Evolutionary conservation across 2,888 invertebrate genomes (phyloP).

Genomic region (Heliconius sara): DNA sequence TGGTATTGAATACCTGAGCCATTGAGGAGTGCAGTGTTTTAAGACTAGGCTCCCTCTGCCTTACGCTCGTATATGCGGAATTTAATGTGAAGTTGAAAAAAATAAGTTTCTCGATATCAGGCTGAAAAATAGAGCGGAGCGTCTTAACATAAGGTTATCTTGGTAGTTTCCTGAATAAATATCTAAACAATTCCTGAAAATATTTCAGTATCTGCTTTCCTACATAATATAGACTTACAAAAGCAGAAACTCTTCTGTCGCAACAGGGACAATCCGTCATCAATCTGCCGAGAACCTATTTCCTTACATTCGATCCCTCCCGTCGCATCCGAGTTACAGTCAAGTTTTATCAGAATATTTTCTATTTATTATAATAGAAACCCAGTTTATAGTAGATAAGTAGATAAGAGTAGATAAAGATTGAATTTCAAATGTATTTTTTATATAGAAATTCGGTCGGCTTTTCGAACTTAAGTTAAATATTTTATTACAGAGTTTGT

Average conservation of each 20-base stretch:
- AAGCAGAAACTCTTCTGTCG: slow-evolving; percentile 55
- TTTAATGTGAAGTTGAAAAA: too few relatives aligned
- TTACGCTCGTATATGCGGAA: too few relatives aligned
- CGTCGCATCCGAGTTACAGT: slow-evolving; percentile 45
- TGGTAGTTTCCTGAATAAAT: not conserved
- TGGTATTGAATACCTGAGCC: too few relatives aligned
- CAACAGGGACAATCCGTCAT: slow-evolving; percentile 76
- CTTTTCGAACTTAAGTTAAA: not conserved
- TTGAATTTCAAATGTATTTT: not conserved
- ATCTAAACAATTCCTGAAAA: not conserved
- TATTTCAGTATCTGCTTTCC: not conserved
- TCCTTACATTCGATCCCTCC: slow-evolving; percentile 64
- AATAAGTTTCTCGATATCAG: too few relatives aligned
- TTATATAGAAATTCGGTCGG: not conserved
- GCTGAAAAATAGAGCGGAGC: too few relatives aligned
- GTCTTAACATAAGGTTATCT: not conserved
- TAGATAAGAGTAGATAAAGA: too few relatives aligned
- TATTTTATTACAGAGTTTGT: not conserved
- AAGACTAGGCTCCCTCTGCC: too few relatives aligned
- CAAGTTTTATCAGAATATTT: slow-evolving; percentile 34
- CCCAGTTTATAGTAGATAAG: slow-evolving; percentile 20
- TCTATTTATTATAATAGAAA: slow-evolving; percentile 24
- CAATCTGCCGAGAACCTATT: slow-evolving; percentile 69
- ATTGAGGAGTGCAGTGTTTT: too few relatives aligned
- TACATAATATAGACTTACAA: slow-evolving; percentile 1